Base-by-base conservation (phyloP, 2,113 vertebrate species). In the Hemiprocne comata region DNA sequence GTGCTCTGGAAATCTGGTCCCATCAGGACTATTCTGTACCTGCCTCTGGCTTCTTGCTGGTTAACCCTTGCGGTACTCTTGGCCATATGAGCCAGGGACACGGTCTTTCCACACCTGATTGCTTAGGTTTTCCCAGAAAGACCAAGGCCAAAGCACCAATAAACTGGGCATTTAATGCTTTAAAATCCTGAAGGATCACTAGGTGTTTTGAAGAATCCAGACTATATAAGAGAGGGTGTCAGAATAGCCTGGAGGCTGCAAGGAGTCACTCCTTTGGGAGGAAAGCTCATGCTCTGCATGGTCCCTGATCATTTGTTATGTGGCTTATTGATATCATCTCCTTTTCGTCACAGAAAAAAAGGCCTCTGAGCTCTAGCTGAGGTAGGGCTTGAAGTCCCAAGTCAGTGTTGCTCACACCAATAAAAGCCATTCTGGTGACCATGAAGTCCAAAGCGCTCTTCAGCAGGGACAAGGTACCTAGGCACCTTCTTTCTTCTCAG, bases 281-380 rank as follows among this genome's bases (percentile, higher is more conserved):
- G 4, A 17, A 1, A 8, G 25, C 24, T 84, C 28, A 6, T 61
- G 79, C 9, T 65, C 62, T 75, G 5, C 0, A 0, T 50, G 10
- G 23, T 38, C 48, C 25, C 50, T 19, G 44, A 12, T 29, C 34
- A 14, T 13, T 84, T 55, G 24, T 54, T 74, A 13, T 15, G 34
- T 21, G 26, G 7, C 31, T 29, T 80, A n/a, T 60, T 86, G 55
- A 25, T 75, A 5, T 50, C 60, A 5, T 50, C 60, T 92, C 10
- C 4, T 2, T 93, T 93, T 89, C 57, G n/a, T 57, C 31, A 61
- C 14, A 19, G 74, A 17, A 26, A 81, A 46, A 66, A 83, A 88
- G 14, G 13, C 34, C 48, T 80, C 74, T 72, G 24, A 91, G 13
- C n/a, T 74, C 53, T 16, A 40, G 11, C 62, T 85, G 17, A 5